Percentiles rank a stretch among this genome's conserved stretches.
These are phyloP conservation scores for Hoplostethus atlanticus DNA, from an alignment of 2,797 vertebrate genomes.

Conservation along the genomic window DNA sequence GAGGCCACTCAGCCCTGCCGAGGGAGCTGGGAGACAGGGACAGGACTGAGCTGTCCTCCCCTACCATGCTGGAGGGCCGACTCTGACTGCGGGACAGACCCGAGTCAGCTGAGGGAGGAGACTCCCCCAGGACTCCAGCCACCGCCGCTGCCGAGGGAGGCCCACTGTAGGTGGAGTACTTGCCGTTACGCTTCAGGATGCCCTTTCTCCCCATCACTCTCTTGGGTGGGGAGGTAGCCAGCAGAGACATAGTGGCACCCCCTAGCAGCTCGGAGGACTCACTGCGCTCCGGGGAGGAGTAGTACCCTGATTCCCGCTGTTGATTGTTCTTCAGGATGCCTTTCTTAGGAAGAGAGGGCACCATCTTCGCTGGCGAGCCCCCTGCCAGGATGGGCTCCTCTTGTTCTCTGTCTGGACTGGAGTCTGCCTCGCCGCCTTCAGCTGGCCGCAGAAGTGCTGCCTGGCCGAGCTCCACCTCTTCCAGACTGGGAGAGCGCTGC, in stretches of 20 bases:
- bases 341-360: constrained; percentile 94
- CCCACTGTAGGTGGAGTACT: constrained; percentile 90
- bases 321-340: constrained; percentile 99
- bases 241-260: constrained; percentile 78
- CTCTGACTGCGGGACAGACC: constrained; percentile 96
- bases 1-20: constrained; percentile 91
- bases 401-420: constrained; percentile 83
- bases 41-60: constrained; percentile 89
- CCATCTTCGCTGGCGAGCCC: constrained; percentile 85
- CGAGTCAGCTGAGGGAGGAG: constrained; percentile 79
- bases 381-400: constrained; percentile 77
- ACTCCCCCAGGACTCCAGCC: constrained; percentile 77
- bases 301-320: constrained; percentile 98
- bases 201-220: constrained; percentile 91
- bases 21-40: constrained; percentile 91
- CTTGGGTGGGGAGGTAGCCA: constrained; percentile 85
- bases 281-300: constrained; percentile 97
- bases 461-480: constrained; percentile 88
- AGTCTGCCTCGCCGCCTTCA: constrained; percentile 80
- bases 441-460: constrained; percentile 75
- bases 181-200: constrained; percentile 96
- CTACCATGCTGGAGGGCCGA: constrained; percentile 94
- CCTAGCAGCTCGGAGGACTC: constrained; percentile 95
- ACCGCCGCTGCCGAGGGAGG: constrained; percentile 71
- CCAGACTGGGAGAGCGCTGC: constrained; percentile 88